A percentile compares a stretch with the other conserved stretches of the same genome.
Evolutionary conservation across 2,888 invertebrate species (phyloP).

Genomic region (Mesorhabditis sp.): DNA sequence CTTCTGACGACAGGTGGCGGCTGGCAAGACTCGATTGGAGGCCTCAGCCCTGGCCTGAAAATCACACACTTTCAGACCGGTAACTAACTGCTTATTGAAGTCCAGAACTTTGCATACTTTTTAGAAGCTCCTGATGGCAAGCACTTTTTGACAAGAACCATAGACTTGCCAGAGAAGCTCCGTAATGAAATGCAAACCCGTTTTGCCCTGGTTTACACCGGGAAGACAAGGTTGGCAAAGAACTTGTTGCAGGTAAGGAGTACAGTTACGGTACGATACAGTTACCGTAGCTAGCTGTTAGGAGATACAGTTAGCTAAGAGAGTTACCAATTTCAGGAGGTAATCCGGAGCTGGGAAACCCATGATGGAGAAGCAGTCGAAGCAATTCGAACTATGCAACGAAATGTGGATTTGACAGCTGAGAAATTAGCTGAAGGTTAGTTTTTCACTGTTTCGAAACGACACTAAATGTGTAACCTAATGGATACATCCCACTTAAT

Average conservation of each 20-base stretch:
- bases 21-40: constrained; percentile 65
- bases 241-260: constrained; percentile 62
- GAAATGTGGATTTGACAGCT: constrained; percentile 20
- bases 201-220: constrained; percentile 64
- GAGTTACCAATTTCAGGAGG: constrained; percentile 17
- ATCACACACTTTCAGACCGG: constrained; percentile 54
- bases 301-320: background rate
- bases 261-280: background rate
- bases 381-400: constrained; percentile 15
- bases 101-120: background rate
- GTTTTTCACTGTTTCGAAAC: background rate
- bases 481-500: background rate
- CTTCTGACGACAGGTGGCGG: constrained; percentile 65
- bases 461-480: background rate
- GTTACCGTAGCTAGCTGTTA: constrained; percentile 1
- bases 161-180: constrained; percentile 54
- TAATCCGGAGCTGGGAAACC: constrained; percentile 26
- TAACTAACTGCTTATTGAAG: background rate
- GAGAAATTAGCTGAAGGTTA: constrained; percentile 18
- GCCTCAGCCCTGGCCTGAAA: constrained; percentile 61
- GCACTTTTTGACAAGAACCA: constrained; percentile 2
- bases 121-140: background rate
- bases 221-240: constrained; percentile 64
- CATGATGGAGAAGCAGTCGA: constrained; percentile 18
- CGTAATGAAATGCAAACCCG: constrained; percentile 48